Evolutionary conservation across 2,113 vertebrate species (phyloP).

Genomic region (Anhinga rufa): DNA sequence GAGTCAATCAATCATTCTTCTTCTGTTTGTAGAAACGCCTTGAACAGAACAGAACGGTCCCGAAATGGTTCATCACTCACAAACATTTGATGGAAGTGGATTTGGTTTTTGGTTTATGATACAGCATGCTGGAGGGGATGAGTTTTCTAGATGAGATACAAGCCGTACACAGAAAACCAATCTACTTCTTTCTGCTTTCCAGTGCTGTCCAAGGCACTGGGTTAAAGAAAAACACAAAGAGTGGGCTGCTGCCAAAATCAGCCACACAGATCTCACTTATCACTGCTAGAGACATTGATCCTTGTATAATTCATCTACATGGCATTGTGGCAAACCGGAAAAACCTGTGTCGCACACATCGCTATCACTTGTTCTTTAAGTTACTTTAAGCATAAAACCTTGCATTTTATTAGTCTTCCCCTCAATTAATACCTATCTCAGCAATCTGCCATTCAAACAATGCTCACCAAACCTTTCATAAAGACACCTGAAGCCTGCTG

Average conservation of each 20-base stretch:
- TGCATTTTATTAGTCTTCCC: neutral
- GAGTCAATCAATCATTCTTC: neutral
- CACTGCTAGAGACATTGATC: neutral
- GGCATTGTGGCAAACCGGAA: neutral
- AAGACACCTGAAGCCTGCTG: neutral
- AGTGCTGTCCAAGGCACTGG: neutral
- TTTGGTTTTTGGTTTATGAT: slow-evolving; percentile 3
- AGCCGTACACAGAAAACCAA: neutral
- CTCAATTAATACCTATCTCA: neutral
- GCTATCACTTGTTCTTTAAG: neutral
- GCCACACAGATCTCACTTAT: neutral
- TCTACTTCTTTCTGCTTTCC: neutral
- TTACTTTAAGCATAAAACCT: neutral
- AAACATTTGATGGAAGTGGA: slow-evolving; percentile 11
- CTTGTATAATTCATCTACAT: neutral
- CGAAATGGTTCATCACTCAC: slow-evolving; percentile 15
- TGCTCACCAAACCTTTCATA: neutral
- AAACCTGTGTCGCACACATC: neutral
- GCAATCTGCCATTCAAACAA: neutral
- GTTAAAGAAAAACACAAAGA: neutral
- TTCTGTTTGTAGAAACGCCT: neutral
- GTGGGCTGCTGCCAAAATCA: neutral
- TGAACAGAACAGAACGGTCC: neutral
- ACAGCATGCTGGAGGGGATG: neutral
- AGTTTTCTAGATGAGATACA: slow-evolving; percentile 16